Evolutionary conservation across 2,797 vertebrate species (phyloP).

Genomic region (Protonibea diacanthus): DNA sequence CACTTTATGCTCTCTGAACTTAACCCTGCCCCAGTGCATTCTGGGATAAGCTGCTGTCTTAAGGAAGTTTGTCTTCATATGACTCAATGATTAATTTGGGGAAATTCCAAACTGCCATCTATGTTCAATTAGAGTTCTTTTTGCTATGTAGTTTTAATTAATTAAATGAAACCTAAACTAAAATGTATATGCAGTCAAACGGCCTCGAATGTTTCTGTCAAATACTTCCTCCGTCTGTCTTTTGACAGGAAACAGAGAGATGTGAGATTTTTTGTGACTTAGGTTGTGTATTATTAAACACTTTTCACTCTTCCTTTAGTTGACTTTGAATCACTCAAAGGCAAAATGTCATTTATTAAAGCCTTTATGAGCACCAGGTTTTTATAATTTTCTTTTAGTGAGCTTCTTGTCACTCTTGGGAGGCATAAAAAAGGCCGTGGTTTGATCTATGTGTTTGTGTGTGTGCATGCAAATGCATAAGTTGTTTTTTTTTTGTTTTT

Average conservation of each 20-base stretch:
- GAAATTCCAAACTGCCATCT: not conserved
- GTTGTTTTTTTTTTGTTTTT: not conserved
- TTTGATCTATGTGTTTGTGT: not conserved
- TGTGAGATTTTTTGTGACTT: not conserved
- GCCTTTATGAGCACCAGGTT: not conserved
- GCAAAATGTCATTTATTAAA: constrained; percentile 10
- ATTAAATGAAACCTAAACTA: not conserved
- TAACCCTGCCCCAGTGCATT: not conserved
- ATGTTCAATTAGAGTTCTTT: not conserved
- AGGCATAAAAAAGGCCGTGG: not conserved
- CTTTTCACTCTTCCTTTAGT: not conserved
- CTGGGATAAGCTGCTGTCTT: not conserved
- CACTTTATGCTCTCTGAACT: too few relatives aligned
- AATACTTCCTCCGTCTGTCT: not conserved
- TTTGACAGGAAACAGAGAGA: not conserved
- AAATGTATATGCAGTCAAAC: not conserved
- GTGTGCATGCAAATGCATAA: not conserved
- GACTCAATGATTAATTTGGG: not conserved
- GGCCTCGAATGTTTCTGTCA: not conserved
- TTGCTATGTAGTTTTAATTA: too few relatives aligned
- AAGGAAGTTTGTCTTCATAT: not conserved
- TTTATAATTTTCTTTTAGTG: constrained; percentile 15
- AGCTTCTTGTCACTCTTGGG: not conserved
- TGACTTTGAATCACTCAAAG: constrained; percentile 13
- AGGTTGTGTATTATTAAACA: constrained; percentile 2